A percentile compares a stretch with the other conserved stretches of the same genome.
These are phyloP conservation scores for Eilema griseolum DNA, from an alignment of 2,888 invertebrate species.

Conservation along the genomic window DNA sequence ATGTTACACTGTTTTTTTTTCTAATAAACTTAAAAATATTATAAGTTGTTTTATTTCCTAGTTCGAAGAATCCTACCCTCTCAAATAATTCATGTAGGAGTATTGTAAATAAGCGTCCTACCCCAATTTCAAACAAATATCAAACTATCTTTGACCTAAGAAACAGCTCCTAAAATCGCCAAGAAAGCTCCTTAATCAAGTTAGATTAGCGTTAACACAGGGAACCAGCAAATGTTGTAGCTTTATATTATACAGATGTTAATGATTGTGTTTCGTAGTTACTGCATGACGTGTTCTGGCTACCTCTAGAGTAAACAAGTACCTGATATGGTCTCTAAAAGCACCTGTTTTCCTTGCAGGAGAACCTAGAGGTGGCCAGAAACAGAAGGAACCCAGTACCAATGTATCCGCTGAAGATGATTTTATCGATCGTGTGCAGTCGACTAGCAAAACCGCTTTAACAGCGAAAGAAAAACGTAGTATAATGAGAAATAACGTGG, in stretches of 20 bases:
- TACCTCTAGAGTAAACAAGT: slow-evolving; percentile 56
- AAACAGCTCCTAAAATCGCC: too few relatives aligned
- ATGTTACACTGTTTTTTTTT: too few relatives aligned
- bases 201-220: too few relatives aligned
- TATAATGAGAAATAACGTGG: slow-evolving; percentile 75
- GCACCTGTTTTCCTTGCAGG: slow-evolving; percentile 79
- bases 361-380: slow-evolving; percentile 76
- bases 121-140: background rate
- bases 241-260: too few relatives aligned
- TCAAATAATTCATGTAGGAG: too few relatives aligned
- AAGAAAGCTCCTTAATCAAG: background rate
- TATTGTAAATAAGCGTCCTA: too few relatives aligned
- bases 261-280: slow-evolving; percentile 2
- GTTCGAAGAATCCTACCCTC: too few relatives aligned
- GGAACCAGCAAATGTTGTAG: too few relatives aligned
- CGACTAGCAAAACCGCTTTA: slow-evolving; percentile 38
- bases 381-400: slow-evolving; percentile 39
- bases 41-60: too few relatives aligned
- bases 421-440: slow-evolving; percentile 18
- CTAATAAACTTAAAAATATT: too few relatives aligned
- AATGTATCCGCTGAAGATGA: slow-evolving; percentile 28
- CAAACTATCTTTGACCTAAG: background rate
- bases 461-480: slow-evolving; percentile 70
- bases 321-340: slow-evolving; percentile 53
- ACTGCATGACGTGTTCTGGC: slow-evolving; percentile 63